Percentiles rank a stretch among this genome's conserved stretches.
Conservation (phyloP, 2,888 invertebrate genomes). For the Halocaridina rubra region DNA sequence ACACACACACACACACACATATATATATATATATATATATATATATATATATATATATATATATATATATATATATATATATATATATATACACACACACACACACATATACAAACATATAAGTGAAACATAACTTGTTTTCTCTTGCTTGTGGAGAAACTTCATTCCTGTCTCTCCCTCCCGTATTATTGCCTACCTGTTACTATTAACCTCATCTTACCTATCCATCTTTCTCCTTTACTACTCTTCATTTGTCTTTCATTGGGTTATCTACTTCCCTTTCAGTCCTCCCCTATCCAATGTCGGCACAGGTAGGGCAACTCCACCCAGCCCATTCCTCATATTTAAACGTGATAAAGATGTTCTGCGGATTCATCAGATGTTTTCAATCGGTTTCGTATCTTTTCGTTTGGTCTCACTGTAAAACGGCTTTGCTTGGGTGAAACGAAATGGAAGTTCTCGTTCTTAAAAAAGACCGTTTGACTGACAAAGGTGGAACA, state of each 20-base stretch:
- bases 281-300: not conserved
- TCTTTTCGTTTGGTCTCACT: not conserved
- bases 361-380: not conserved
- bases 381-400: not conserved
- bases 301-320: not conserved
- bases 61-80: not conserved
- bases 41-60: constrained; percentile 2
- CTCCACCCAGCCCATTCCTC: constrained; percentile 36
- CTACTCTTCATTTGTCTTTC: too few species aligned
- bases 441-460: constrained; percentile 28
- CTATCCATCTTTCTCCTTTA: too few species aligned
- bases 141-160: too few species aligned
- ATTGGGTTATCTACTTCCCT: too few species aligned
- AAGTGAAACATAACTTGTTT: not conserved
- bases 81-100: not conserved
- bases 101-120: not conserved
- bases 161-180: too few species aligned
- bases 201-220: too few species aligned
- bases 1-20: not conserved
- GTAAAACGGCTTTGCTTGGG: not conserved
- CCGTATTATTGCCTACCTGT: too few species aligned
- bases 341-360: constrained; percentile 52
- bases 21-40: not conserved
- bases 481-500: constrained; percentile 46
- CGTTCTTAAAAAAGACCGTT: constrained; percentile 24